Evolutionary conservation across 2,888 invertebrate genomes (phyloP).

Genomic region (Perdita meconis): DNA sequence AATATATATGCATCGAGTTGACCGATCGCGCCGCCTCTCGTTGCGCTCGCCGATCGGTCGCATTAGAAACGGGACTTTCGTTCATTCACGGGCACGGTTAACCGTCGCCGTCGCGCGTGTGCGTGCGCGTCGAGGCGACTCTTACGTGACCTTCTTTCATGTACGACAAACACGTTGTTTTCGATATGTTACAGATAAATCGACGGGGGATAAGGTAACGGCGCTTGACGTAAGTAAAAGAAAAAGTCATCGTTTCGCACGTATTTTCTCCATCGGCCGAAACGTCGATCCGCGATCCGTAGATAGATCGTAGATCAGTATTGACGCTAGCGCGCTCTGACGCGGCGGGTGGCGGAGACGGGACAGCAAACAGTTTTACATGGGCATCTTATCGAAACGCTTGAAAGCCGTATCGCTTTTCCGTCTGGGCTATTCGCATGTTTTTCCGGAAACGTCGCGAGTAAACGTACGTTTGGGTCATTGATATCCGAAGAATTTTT

Average conservation of each 20-base stretch:
- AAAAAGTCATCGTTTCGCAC: neutral
- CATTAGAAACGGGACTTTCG: slow-evolving; percentile 44
- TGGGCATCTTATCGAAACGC: slow-evolving; percentile 45
- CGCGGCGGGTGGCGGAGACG: slow-evolving; percentile 19
- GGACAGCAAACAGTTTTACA: slow-evolving; percentile 26
- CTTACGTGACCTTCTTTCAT: slow-evolving; percentile 50
- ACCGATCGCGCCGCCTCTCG: slow-evolving; percentile 20
- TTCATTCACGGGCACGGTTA: slow-evolving; percentile 18
- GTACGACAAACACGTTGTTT: slow-evolving; percentile 46
- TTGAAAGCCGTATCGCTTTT: slow-evolving; percentile 15
- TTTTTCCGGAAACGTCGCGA: too few relatives aligned
- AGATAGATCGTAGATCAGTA: slow-evolving; percentile 8
- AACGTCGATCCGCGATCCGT: neutral
- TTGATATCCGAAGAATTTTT: too few relatives aligned
- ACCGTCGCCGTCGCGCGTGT: too few relatives aligned
- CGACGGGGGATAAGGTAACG: slow-evolving; percentile 87
- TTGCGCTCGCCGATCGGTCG: neutral
- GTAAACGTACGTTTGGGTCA: too few relatives aligned
- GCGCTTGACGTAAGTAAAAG: slow-evolving; percentile 87
- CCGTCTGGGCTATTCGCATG: neutral
- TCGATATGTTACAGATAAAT: slow-evolving; percentile 85
- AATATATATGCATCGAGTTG: slow-evolving; percentile 43
- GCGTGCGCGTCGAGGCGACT: slow-evolving; percentile 24
- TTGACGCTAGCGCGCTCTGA: slow-evolving; percentile 27
- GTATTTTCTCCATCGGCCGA: neutral